Conservation (phyloP, 2,888 invertebrate genomes). For the Chrysodeixis includens region DNA sequence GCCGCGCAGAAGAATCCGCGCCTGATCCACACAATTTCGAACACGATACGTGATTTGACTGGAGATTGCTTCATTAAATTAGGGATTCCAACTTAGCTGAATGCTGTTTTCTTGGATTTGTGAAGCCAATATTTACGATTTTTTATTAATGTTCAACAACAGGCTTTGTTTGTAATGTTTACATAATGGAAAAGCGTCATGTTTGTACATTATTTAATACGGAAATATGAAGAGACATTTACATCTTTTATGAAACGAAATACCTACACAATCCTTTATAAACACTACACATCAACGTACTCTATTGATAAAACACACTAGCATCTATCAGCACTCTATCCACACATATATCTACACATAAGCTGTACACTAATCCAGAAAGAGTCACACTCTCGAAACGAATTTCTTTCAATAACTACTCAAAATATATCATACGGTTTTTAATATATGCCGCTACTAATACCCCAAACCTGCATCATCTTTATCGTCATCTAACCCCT, state of each 20-base stretch:
- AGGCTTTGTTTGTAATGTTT: background rate
- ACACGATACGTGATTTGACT: slow-evolving; percentile 40
- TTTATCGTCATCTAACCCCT: background rate
- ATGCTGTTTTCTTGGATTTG: slow-evolving; percentile 22
- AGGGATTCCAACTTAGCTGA: slow-evolving; percentile 17
- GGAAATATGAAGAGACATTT: too few species aligned
- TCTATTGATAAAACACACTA: too few species aligned
- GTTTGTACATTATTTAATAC: background rate
- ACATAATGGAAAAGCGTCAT: background rate
- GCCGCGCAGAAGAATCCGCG: slow-evolving; percentile 36
- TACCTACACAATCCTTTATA: too few species aligned
- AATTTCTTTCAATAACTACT: too few species aligned
- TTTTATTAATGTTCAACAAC: slow-evolving; percentile 2
- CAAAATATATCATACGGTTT: too few species aligned
- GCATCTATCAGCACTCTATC: too few species aligned
- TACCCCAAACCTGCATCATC: background rate
- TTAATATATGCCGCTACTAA: too few species aligned
- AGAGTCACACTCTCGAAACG: too few species aligned
- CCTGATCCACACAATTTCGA: slow-evolving; percentile 49
- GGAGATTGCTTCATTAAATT: slow-evolving; percentile 24
- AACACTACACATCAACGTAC: too few species aligned
- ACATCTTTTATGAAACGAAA: too few species aligned
- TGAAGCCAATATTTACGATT: background rate
- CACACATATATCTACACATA: too few species aligned
- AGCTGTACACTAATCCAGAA: too few species aligned